Conservation (phyloP, 2,888 invertebrate species). For the Anthophora plumipes region DNA sequence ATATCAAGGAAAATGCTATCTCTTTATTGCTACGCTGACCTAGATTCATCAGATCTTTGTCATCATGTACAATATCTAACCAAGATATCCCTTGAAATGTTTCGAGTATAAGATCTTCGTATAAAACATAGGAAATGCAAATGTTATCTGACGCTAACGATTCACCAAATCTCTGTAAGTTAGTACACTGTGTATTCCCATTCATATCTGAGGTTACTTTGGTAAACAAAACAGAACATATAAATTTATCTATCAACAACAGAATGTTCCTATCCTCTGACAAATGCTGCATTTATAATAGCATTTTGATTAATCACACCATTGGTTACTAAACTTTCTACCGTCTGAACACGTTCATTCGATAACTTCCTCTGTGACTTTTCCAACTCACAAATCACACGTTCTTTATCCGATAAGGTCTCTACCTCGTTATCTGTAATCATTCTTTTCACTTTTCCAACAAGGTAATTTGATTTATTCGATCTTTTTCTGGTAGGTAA, state of each 20-base stretch:
- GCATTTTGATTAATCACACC: slow-evolving; percentile 18
- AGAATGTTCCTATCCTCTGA: neutral
- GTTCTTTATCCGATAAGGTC: slow-evolving; percentile 17
- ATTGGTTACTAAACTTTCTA: slow-evolving; percentile 20
- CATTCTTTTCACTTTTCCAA: slow-evolving; percentile 1
- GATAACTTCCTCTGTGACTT: slow-evolving; percentile 30
- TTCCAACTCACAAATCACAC: slow-evolving; percentile 31
- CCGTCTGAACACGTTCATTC: slow-evolving; percentile 15
- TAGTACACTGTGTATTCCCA: neutral
- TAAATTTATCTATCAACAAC: neutral
- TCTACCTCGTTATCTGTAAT: slow-evolving; percentile 16
- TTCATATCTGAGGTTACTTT: neutral
- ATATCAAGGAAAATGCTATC: slow-evolving; percentile 20
- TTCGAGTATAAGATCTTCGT: slow-evolving; percentile 2
- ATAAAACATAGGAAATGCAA: slow-evolving; percentile 32
- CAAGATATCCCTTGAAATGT: slow-evolving; percentile 14
- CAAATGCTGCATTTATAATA: neutral
- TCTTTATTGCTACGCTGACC: slow-evolving; percentile 38
- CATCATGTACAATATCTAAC: slow-evolving; percentile 12
- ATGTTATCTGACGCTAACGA: slow-evolving; percentile 21
- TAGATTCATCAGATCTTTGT: slow-evolving; percentile 43
- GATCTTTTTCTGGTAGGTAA: neutral
- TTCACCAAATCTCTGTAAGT: neutral
- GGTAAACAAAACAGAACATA: neutral
- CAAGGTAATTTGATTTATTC: neutral